A percentile compares a stretch with the other conserved stretches of the same genome.
Conservation (phyloP, 2,888 invertebrate genomes). For the Lathronympha strigana region DNA sequence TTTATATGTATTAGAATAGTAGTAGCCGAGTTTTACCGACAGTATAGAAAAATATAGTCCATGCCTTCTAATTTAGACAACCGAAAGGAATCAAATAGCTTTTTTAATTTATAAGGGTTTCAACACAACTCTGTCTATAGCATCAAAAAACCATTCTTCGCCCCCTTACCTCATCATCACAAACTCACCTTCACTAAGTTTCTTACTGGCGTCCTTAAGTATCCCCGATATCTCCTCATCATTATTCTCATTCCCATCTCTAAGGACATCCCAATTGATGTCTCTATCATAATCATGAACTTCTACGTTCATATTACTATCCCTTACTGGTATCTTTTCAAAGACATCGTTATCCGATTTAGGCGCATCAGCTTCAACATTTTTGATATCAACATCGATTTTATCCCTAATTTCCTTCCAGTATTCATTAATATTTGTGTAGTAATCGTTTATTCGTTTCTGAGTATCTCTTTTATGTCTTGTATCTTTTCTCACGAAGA, state of each 20-base stretch:
- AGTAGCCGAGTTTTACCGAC: too few relatives aligned
- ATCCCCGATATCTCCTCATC: slow-evolving; percentile 51
- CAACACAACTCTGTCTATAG: too few relatives aligned
- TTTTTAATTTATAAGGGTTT: too few relatives aligned
- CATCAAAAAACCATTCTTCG: too few relatives aligned
- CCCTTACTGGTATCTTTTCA: slow-evolving; percentile 11
- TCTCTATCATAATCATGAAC: slow-evolving; percentile 32
- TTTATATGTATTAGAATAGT: not conserved
- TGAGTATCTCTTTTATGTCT: slow-evolving; percentile 51
- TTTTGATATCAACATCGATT: slow-evolving; percentile 51
- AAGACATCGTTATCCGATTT: not conserved
- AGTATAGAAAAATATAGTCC: too few relatives aligned
- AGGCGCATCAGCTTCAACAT: slow-evolving; percentile 44
- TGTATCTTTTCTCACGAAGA: slow-evolving; percentile 70
- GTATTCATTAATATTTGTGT: slow-evolving; percentile 52
- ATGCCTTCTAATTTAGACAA: too few relatives aligned
- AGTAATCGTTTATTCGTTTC: slow-evolving; percentile 46
- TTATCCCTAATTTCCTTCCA: slow-evolving; percentile 51
- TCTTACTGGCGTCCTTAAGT: slow-evolving; percentile 46
- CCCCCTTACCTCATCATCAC: too few relatives aligned
- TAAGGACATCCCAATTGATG: slow-evolving; percentile 50
- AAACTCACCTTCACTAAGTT: slow-evolving; percentile 33
- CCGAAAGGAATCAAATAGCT: too few relatives aligned
- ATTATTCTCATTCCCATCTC: slow-evolving; percentile 43
- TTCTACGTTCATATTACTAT: not conserved